Base-by-base conservation (phyloP, 2,113 vertebrate species). In the Lepisosteus oculatus region DNA sequence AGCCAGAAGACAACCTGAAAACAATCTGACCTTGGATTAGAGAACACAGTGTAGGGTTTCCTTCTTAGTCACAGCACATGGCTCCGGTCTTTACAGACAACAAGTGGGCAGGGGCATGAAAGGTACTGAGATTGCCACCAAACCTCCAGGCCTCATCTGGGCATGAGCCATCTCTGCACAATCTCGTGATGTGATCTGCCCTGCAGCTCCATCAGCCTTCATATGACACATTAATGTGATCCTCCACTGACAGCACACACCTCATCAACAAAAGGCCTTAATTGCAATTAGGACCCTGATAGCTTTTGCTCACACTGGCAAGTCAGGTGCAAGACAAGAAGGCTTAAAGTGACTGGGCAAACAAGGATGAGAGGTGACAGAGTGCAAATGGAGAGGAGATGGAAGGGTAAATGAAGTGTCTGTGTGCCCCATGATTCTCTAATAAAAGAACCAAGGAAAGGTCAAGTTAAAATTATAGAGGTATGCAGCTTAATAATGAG, bases 181-280 rank as follows among this genome's bases (percentile, higher is more conserved):
- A 44, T 43, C 63, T 4, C 9, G 42, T 44, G 42, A 45, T 17
- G 15, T 2, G 15, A 55, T 17, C 51, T 4, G 3, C 66, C 47
- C 9, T 45, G 11, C 15, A 6, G 12, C 41, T 15, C 45, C 8
- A 6, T 17, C 51, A 43, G 56, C 68, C 68, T 43, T 6, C 43
- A n/a, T 11, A 15, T 69, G 68, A 69, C 68, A 59, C 68, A 69
- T 43, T 29, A 54, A 43, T 57, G 47, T 55, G 66, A 43, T 15
- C 65, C 45, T 17, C 55, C 43, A 4, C 12, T 15, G n/a, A 3
- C 13, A 7, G n/a, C 42, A n/a, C 42, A 2, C 3, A 4, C 13
- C 9, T 43, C 13, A 47, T 42, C 13, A 11, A 44, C 5, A 8
- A 43, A 17, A 68, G 66, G 11, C 8, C 11, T 55, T 68, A 68